Evolutionary conservation across 2,113 vertebrate genomes (phyloP).

Genomic region (Chloropsis hardwickii): DNA sequence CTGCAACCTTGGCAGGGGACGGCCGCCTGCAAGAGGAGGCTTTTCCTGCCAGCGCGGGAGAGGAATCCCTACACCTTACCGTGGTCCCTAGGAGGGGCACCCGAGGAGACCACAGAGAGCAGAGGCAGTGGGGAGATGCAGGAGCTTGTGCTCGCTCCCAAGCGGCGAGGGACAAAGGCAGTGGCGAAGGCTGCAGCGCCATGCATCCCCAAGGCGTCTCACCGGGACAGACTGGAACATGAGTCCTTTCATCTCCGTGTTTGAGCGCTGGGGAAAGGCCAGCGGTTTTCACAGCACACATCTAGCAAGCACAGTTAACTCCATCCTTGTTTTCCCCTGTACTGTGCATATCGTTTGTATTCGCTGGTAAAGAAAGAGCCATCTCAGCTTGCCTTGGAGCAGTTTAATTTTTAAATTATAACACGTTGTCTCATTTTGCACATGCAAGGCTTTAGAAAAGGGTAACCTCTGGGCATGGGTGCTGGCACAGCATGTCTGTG

Average conservation of each 20-base stretch:
- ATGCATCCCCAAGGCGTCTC: background rate
- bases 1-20: accelerated
- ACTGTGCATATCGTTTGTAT: background rate
- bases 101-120: background rate
- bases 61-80: too few species aligned
- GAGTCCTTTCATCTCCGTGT: background rate
- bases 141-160: background rate
- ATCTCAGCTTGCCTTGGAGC: background rate
- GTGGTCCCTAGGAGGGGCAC: accelerated
- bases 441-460: background rate
- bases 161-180: accelerated
- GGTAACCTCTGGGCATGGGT: background rate
- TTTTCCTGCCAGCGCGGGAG: accelerated
- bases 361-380: background rate
- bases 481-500: background rate
- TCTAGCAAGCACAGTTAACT: background rate
- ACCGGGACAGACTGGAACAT: accelerated
- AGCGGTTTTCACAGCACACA: background rate
- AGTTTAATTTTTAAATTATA: background rate
- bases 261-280: background rate
- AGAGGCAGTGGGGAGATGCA: background rate
- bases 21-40: background rate
- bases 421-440: background rate
- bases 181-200: background rate
- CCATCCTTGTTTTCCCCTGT: background rate